A percentile compares a stretch with the other conserved stretches of the same genome.
Conservation (phyloP, 2,113 vertebrate genomes). For the Boleophthalmus pectinirostris region DNA sequence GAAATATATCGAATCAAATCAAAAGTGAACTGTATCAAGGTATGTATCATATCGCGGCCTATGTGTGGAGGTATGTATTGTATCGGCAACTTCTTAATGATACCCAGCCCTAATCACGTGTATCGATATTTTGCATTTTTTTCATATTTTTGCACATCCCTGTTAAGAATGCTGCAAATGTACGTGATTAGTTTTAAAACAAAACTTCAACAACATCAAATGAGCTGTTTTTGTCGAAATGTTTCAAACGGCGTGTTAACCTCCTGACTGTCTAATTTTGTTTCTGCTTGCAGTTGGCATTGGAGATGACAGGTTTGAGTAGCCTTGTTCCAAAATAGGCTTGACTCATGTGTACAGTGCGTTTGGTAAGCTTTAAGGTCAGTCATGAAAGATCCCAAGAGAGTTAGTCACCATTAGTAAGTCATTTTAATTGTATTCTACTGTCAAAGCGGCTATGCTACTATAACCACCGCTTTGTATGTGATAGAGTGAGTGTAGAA, state of each 20-base stretch:
- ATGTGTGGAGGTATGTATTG: too few species aligned
- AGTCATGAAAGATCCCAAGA: constrained; percentile 63
- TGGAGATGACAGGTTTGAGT: constrained; percentile 63
- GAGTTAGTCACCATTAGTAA: constrained; percentile 64
- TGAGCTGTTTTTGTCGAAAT: constrained; percentile 38
- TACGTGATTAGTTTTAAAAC: constrained; percentile 8
- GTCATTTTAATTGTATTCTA: constrained; percentile 63
- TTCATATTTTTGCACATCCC: too few species aligned
- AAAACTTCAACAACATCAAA: constrained; percentile 36
- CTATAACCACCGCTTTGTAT: constrained; percentile 46
- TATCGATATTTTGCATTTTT: too few species aligned
- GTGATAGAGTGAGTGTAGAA: constrained; percentile 45
- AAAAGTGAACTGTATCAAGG: too few species aligned
- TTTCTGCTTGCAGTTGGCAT: constrained; percentile 60
- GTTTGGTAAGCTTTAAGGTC: constrained; percentile 63
- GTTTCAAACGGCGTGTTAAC: constrained; percentile 57
- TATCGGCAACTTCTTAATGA: too few species aligned
- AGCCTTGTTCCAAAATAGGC: constrained; percentile 60
- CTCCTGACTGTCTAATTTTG: constrained; percentile 48
- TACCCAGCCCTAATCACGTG: too few species aligned
- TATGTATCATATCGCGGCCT: too few species aligned
- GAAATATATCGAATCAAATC: too few species aligned
- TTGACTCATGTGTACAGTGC: constrained; percentile 55
- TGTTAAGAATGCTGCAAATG: background rate
- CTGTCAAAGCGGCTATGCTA: constrained; percentile 44